Evolutionary conservation across 2,797 vertebrate genomes (phyloP).

Genomic region (Vultur gryphus): DNA sequence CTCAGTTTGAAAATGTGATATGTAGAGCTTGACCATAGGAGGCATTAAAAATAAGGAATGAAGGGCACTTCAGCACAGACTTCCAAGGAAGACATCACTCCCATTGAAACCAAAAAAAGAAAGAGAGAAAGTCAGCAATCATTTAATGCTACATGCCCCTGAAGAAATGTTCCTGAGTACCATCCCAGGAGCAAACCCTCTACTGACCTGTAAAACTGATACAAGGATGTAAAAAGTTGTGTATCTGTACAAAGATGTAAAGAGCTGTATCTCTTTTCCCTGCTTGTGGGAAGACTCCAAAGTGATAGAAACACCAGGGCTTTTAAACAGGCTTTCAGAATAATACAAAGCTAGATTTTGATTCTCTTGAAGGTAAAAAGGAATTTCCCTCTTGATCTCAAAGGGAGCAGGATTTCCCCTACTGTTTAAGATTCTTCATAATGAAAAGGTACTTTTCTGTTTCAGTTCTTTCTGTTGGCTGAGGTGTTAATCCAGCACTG

Average conservation of each 20-base stretch:
- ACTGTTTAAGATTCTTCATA: not conserved
- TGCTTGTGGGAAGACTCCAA: not conserved
- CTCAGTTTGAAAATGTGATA: not conserved
- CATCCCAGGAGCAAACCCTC: not conserved
- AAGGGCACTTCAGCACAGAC: not conserved
- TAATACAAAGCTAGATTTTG: not conserved
- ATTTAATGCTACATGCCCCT: not conserved
- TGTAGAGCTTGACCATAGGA: not conserved
- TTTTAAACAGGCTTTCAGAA: not conserved
- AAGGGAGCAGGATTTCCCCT: conserved; percentile 26
- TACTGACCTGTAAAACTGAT: not conserved
- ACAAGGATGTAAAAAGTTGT: not conserved
- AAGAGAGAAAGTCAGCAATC: not conserved
- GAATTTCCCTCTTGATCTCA: conserved; percentile 17
- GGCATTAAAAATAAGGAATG: not conserved
- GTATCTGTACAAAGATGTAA: not conserved
- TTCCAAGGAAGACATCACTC: not conserved
- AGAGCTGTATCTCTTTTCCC: not conserved
- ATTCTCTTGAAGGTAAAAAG: not conserved
- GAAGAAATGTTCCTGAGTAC: not conserved
- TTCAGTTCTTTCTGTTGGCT: not conserved
- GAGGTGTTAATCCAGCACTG: not conserved
- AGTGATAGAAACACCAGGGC: not conserved
- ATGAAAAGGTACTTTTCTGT: conserved; percentile 20
- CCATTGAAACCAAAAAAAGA: not conserved